Evolutionary conservation across 2,113 vertebrate species (phyloP).

Genomic region (Oncorhynchus tshawytscha): DNA sequence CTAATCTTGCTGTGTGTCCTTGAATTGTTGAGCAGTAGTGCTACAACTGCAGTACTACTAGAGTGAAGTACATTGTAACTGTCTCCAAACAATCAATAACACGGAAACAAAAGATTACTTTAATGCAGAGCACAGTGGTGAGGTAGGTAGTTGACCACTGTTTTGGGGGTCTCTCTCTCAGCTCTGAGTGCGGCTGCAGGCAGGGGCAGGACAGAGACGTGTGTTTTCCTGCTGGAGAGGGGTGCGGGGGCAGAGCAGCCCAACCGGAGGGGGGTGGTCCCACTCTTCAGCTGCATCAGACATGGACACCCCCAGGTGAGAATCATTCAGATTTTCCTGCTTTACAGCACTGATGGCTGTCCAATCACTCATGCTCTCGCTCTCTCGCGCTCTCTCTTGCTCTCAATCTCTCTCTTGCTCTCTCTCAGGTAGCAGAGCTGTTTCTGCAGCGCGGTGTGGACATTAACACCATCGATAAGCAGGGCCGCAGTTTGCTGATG

Average conservation of each 20-base stretch:
- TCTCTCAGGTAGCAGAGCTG: constrained; percentile 82
- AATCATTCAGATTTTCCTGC: background rate
- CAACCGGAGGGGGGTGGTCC: constrained; percentile 82
- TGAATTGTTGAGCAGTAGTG: too few relatives aligned
- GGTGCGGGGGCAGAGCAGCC: constrained; percentile 76
- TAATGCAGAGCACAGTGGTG: too few relatives aligned
- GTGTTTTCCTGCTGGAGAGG: constrained; percentile 77
- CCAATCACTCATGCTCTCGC: background rate
- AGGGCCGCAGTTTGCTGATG: constrained; percentile 89
- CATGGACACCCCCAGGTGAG: constrained; percentile 93
- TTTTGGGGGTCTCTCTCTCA: constrained; percentile 60
- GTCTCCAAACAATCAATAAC: too few relatives aligned
- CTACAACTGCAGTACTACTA: too few relatives aligned
- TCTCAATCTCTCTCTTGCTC: background rate
- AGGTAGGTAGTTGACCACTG: constrained; percentile 13
- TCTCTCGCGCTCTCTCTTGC: background rate
- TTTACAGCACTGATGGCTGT: background rate
- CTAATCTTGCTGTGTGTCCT: background rate
- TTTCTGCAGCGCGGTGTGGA: constrained; percentile 84
- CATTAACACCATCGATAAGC: constrained; percentile 84
- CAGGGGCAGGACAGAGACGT: constrained; percentile 86
- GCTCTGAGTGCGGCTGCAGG: constrained; percentile 90
- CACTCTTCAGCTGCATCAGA: constrained; percentile 84
- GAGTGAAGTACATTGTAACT: too few relatives aligned
- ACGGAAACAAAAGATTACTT: too few relatives aligned